A percentile compares a stretch with the other conserved stretches of the same genome.
Evolutionary conservation across 2,888 invertebrate genomes (phyloP).

Genomic region (Pristionchus maxplancki): DNA sequence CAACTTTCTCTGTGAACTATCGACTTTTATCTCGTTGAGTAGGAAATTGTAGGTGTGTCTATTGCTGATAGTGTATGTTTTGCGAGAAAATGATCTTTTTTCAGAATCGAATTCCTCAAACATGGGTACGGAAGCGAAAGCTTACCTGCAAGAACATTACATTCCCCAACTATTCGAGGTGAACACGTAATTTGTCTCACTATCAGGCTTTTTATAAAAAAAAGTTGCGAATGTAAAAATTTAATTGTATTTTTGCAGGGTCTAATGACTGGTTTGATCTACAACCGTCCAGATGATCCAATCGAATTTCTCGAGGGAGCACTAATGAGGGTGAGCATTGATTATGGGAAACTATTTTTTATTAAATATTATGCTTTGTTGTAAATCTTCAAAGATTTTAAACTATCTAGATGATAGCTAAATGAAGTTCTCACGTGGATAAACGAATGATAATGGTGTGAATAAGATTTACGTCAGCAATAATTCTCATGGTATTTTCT

Average conservation of each 20-base stretch:
- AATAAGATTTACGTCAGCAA: not conserved
- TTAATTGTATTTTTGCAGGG: slow-evolving; percentile 75
- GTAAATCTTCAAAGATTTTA: too few relatives aligned
- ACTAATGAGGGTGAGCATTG: slow-evolving; percentile 50
- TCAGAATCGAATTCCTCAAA: not conserved
- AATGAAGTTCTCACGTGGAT: too few relatives aligned
- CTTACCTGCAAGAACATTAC: slow-evolving; percentile 79
- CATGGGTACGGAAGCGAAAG: slow-evolving; percentile 79
- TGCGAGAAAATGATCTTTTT: not conserved
- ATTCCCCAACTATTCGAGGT: slow-evolving; percentile 81
- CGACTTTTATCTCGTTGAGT: not conserved
- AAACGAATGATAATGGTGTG: not conserved
- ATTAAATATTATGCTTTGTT: too few relatives aligned
- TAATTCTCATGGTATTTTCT: not conserved
- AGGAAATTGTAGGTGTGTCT: too few relatives aligned
- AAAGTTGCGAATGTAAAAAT: not conserved
- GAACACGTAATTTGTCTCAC: slow-evolving; percentile 53
- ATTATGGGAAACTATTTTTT: not conserved
- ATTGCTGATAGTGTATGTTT: not conserved
- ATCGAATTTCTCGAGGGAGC: slow-evolving; percentile 73
- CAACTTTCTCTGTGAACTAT: not conserved
- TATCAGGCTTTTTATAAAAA: not conserved
- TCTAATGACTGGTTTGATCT: slow-evolving; percentile 81
- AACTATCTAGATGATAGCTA: too few relatives aligned
- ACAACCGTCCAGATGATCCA: slow-evolving; percentile 80